Evolutionary conservation across 2,113 vertebrate species (phyloP).

Genomic region (Toxostoma redivivum): DNA sequence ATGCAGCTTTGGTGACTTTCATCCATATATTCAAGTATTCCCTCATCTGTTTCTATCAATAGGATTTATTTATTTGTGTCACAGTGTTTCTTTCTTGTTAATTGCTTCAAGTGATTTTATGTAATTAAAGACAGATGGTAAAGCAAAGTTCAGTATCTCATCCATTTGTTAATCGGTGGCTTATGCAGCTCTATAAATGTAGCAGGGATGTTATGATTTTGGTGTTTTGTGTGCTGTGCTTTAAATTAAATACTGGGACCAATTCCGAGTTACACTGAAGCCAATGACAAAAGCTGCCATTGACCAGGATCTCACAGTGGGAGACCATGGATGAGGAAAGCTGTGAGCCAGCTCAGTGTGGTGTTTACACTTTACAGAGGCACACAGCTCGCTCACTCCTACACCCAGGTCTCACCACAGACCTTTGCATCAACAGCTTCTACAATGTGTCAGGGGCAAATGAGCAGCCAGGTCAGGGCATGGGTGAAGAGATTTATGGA

Average conservation of each 20-base stretch:
- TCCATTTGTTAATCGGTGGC: constrained; percentile 59
- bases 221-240: constrained; percentile 42
- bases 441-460: background rate
- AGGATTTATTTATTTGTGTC: constrained; percentile 66
- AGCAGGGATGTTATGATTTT: constrained; percentile 55
- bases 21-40: constrained; percentile 29
- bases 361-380: constrained; percentile 18
- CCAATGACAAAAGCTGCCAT: constrained; percentile 59
- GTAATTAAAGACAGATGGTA: constrained; percentile 67
- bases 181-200: constrained; percentile 60
- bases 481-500: background rate
- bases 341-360: constrained; percentile 21
- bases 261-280: constrained; percentile 32
- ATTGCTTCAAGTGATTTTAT: constrained; percentile 67
- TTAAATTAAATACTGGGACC: constrained; percentile 62
- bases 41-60: constrained; percentile 56
- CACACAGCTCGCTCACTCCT: background rate
- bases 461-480: background rate
- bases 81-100: constrained; percentile 59
- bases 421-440: background rate
- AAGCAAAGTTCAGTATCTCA: constrained; percentile 64
- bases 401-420: background rate
- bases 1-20: background rate
- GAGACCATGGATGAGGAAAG: constrained; percentile 33
- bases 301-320: constrained; percentile 58